These are phyloP conservation scores for Daphoenositta chrysoptera DNA, from an alignment of 2,113 vertebrate genomes.

Conservation along the genomic window DNA sequence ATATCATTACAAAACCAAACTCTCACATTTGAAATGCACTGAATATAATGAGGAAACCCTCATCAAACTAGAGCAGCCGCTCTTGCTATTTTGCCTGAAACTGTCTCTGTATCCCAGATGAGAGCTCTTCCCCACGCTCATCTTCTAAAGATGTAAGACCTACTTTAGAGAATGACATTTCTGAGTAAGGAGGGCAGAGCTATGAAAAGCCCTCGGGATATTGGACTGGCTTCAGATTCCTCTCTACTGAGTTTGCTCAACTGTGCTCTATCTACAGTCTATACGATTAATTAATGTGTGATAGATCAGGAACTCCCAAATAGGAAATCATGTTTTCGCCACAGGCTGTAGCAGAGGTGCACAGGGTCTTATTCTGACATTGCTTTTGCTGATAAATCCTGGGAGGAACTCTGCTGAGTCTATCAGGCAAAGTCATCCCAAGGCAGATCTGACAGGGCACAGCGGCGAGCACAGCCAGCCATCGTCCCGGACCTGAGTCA, in stretches of 20 bases:
- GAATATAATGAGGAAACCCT: slow-evolving; percentile 33
- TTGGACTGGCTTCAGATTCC: neutral
- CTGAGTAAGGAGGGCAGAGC: slow-evolving; percentile 16
- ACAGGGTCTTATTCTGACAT: neutral
- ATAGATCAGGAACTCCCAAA: slow-evolving; percentile 48
- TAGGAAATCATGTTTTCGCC: slow-evolving; percentile 11
- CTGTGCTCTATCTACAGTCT: neutral
- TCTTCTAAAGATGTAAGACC: slow-evolving; percentile 32
- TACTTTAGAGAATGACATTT: slow-evolving; percentile 34
- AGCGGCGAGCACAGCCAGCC: neutral
- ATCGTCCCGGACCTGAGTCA: neutral
- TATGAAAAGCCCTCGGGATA: neutral
- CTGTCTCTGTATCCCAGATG: neutral
- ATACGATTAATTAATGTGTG: slow-evolving; percentile 36
- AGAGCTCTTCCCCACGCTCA: neutral
- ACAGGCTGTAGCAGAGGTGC: neutral
- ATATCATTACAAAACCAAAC: slow-evolving; percentile 8
- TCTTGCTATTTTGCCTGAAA: slow-evolving; percentile 36
- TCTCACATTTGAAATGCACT: neutral
- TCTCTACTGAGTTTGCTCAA: neutral
- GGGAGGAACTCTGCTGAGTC: neutral
- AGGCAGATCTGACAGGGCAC: neutral
- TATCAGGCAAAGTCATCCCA: neutral
- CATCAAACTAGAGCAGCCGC: slow-evolving; percentile 36
- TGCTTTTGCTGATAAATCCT: neutral